phyloP scores from a whole-genome alignment of 2,797 vertebrate species.

The Saxicola maurus region DNA sequence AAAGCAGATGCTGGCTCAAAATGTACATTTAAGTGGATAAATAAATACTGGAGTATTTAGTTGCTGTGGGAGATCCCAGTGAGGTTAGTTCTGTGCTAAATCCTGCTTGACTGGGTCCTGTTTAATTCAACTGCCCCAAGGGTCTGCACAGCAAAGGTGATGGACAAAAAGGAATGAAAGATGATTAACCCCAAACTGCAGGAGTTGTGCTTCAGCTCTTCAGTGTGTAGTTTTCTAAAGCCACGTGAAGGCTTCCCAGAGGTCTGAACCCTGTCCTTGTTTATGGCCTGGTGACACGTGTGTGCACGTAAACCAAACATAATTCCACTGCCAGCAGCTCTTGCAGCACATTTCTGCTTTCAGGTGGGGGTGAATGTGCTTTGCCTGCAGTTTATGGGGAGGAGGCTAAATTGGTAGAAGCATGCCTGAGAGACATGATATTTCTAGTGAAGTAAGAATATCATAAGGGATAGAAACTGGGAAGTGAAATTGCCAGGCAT shows the following conservation, averaged over 20 bases:
- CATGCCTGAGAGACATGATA: background rate
- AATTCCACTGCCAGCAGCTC: background rate
- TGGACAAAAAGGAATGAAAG: background rate
- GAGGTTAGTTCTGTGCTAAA: background rate
- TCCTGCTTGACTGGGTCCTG: rapidly evolving
- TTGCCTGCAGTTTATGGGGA: background rate
- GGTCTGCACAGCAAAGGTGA: background rate
- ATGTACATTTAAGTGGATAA: background rate
- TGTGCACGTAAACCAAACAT: background rate
- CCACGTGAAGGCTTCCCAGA: no score
- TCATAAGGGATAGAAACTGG: background rate
- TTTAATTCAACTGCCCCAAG: background rate
- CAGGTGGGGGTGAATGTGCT: background rate
- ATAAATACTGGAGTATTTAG: background rate
- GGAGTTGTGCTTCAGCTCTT: background rate
- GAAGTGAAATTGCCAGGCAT: background rate
- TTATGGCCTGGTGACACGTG: rapidly evolving
- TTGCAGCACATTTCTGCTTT: background rate
- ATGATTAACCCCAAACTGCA: background rate
- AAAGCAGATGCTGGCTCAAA: background rate
- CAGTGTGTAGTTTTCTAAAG: background rate
- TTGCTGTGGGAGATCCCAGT: background rate
- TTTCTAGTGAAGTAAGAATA: background rate
- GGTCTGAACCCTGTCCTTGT: background rate
- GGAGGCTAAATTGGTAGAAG: background rate